Conservation (phyloP, 1,140 invertebrate species). For the Ylistrum balloti region DNA sequence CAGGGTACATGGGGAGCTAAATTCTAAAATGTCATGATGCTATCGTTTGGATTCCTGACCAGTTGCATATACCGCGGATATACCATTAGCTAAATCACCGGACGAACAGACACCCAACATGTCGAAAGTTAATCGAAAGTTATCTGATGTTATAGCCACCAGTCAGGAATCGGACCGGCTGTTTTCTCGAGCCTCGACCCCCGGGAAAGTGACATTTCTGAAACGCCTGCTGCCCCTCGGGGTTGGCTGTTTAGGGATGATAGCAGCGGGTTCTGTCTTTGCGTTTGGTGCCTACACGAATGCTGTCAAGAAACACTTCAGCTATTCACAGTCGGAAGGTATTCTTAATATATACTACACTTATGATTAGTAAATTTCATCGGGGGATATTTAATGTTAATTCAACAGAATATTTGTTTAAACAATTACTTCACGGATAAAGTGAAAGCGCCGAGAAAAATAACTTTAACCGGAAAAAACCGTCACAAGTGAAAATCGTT, state of each 20-base stretch:
- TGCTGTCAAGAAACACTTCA: constrained; percentile 58
- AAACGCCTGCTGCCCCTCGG: constrained; percentile 42
- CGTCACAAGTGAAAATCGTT: too few species aligned
- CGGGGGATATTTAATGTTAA: too few species aligned
- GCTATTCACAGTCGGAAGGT: constrained; percentile 62
- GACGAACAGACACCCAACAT: background rate
- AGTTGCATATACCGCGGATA: too few species aligned
- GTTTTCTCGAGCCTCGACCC: background rate
- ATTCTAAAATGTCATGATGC: background rate
- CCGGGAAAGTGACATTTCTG: background rate
- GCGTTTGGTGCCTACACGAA: constrained; percentile 59
- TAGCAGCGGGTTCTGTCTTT: constrained; percentile 54
- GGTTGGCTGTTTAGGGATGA: constrained; percentile 59
- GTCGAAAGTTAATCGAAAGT: background rate
- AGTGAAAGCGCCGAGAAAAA: too few species aligned
- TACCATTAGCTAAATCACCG: background rate
- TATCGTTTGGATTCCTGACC: background rate
- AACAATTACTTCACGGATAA: too few species aligned
- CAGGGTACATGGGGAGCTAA: too few species aligned
- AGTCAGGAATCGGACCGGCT: background rate
- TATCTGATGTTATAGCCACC: background rate
- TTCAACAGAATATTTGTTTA: too few species aligned
- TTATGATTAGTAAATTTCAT: too few species aligned
- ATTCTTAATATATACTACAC: too few species aligned
- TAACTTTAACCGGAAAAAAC: too few species aligned